Base-by-base conservation (phyloP, 2,113 vertebrate species). In the Menidia beryllina region DNA sequence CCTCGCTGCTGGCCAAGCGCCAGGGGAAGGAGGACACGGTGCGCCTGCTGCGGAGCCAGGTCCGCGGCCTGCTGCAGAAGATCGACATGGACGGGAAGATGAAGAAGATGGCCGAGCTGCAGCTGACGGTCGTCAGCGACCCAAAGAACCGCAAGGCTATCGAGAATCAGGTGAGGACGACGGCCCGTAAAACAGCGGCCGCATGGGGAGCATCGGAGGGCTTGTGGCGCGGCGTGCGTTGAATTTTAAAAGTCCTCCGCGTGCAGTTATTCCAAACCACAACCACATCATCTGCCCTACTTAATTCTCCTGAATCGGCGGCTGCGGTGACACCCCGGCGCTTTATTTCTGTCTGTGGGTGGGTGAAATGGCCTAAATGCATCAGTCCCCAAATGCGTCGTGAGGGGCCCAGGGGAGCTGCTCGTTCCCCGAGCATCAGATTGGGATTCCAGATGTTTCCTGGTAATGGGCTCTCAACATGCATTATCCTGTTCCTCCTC, bases 1-100 rank as follows among this genome's bases (percentile, higher is more conserved):
- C 98, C 2, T 98, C 96, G 1, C 93, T 97, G 62, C 95, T 98
- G 79, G 97, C 98, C 0, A 98, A 97, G 91, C 95, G 96, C 13
- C 95, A 95, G 10, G 97, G 97, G 45, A 99, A 98, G 80, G 97
- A 98, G 87, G 98, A 99, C 75, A 98, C 98, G 0, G 88, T 97
- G 49, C 94, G 94, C 39, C 86, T 98, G 56, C 92, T 99, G 63
- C 94, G 92, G 77, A 97, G 85, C 83, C 96, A 99, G 89, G 95
- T 95, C 15, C 95, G 93, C 5, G 93, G 88, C 69, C 94, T 99
- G 2, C 93, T 96, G 41, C 98, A 99, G 92, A 98, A 99, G 93
- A 96, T 98, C 17, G 97, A 99, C 86, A 98, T 99, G 97, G 98
- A 99, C 39, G 94, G 96, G 79, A 99, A 99, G 91, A 99, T 99